Base-by-base conservation (phyloP, 1,140 invertebrate genomes). In the Goniozus legneri region DNA sequence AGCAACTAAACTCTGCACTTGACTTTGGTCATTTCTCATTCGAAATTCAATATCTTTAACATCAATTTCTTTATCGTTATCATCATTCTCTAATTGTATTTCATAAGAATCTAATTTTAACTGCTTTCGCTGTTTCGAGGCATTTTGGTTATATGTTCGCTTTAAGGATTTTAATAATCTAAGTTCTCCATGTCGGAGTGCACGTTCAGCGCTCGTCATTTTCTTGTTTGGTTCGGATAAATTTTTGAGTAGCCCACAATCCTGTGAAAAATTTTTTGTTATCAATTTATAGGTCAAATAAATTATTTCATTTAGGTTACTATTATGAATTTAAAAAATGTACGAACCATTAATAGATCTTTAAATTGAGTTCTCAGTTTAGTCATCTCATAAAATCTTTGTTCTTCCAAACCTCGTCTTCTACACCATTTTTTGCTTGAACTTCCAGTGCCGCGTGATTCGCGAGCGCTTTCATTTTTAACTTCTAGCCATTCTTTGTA, bases 311-410 rank as follows among this genome's bases (percentile, higher is more conserved):
- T 39, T 36, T n/a, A 3, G 39, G 37, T 31, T 13, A 31, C 39
- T 7, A 13, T n/a, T n/a, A 31, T 31, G 10, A 20, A 3, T 24
- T 34, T 8, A 32, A 36, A 52, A 27, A 2, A 36, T 49, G 18
- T 10, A 52, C 46, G 44, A n/a, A 88, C 88, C 73, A 87, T 81
- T 24, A 97, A 73, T 27, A 97, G 78, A 37, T 90, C 84, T 68
- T 88, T 83, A 67, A 98, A 95, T 72, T 98, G 96, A 27, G 84
- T 77, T 22, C 93, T 79, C 2, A 99, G 72, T 79, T 98, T 98
- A 0, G 87, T 94, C 61, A 96, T 88, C 77, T 98, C 95, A 64
- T 97, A 98, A 69, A 99, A 91, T 40, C 95, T 78, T 68, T 98
- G 95, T 65, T 98, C 95, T 73, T 98, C 95, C 3, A 98, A 76